phyloP scores from a whole-genome alignment of 1,140 invertebrate genomes.

The Drosophila pseudoananassae region DNA sequence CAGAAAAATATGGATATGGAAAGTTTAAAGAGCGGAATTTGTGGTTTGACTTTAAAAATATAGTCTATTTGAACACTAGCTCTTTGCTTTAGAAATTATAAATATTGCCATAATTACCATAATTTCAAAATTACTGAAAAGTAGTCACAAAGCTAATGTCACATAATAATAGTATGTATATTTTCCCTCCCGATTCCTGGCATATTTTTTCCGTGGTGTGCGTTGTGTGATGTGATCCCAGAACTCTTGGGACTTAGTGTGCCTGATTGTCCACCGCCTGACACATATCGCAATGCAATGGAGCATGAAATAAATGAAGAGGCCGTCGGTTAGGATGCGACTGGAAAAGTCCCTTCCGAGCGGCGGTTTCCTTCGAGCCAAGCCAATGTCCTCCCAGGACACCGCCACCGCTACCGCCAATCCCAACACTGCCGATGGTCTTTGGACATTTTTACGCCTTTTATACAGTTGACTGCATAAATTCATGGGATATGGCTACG shows the following conservation, averaged over 20 bases:
- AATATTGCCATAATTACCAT: too few relatives aligned
- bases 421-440: conserved; percentile 22
- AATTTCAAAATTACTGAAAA: too few relatives aligned
- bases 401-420: conserved; percentile 2
- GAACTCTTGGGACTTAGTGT: conserved; percentile 22
- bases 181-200: neutral
- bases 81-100: too few relatives aligned
- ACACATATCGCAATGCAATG: conserved; percentile 75
- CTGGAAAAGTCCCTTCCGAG: conserved; percentile 11
- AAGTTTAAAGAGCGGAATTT: neutral
- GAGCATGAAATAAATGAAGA: conserved; percentile 74
- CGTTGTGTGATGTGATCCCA: neutral
- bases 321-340: conserved; percentile 26
- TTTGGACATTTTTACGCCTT: conserved; percentile 73
- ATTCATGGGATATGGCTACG: conserved; percentile 66
- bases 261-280: conserved; percentile 59
- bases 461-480: conserved; percentile 74
- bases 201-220: neutral
- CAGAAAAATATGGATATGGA: neutral
- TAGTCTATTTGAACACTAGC: too few relatives aligned
- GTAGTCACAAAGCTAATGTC: too few relatives aligned
- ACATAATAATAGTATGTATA: neutral
- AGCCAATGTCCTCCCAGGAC: conserved; percentile 23
- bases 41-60: neutral
- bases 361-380: conserved; percentile 31